Base-by-base conservation (phyloP, 2,888 invertebrate species). In the Phania funesta region DNA sequence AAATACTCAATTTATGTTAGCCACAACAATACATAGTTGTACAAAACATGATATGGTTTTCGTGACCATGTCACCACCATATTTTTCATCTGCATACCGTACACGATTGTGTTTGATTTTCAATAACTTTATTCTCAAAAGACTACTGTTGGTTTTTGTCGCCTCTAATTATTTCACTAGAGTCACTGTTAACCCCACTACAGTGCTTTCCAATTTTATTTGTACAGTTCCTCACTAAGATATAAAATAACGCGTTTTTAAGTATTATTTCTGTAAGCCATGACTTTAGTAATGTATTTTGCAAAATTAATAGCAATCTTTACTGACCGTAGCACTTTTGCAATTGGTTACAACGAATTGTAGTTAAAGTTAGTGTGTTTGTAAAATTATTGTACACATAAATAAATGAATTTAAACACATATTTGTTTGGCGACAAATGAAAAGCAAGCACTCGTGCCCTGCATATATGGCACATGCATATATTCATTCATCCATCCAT, bases 381-480 rank as follows among this genome's bases (percentile, higher is more conserved):
- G 29, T 32, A 4, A 16, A 44, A 38, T 35, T 13, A 26, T 52
- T 62, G 22, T 41, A 16, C 52, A 3, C 26, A 22, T 50, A 68
- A 52, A 52, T 79, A 70, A 56, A 68, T 46, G 62, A 74, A 75
- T 70, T 70, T 77, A 46, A 52, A 77, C 54, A 60, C n/a, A 73
- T 64, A 75, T 65, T 82, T 75, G 70, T 78, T 82, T 78, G 46
- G 26, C 24, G 20, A 54, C 56, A 82, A 75, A 68, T 26, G 58
- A 35, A 50, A 78, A 74, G 56, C 46, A 74, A 44, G 24, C 73
- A 56, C 54, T 71, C 46, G 26, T 35, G 60, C 52, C 26, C 18
- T 46, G 8, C 22, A 52, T 41, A 32, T 20, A 18, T 29, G 18
- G 18, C n/a, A n/a, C n/a, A n/a, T n/a, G 32, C 18, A 32, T 52